Conservation (phyloP, 2,888 invertebrate genomes). For the Syrphus vitripennis region DNA sequence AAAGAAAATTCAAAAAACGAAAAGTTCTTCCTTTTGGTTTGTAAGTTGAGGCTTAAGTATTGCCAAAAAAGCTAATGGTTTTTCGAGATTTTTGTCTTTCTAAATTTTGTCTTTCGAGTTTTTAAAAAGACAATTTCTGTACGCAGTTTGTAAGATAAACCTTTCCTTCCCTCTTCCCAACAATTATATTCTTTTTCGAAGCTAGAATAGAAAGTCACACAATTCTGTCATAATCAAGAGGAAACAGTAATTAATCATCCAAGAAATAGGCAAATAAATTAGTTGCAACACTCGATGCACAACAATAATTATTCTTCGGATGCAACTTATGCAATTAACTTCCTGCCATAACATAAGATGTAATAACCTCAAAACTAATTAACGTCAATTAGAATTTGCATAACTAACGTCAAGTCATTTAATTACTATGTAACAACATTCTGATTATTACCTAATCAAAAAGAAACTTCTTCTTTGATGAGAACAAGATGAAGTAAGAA, state of each 20-base stretch:
- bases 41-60: no score
- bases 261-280: background rate
- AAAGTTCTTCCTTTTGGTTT: no score
- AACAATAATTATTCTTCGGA: background rate
- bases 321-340: background rate
- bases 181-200: background rate
- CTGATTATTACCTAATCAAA: constrained; percentile 49
- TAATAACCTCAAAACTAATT: constrained; percentile 44
- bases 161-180: background rate
- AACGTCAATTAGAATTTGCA: constrained; percentile 59
- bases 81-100: no score
- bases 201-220: constrained; percentile 21
- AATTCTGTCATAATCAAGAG: background rate
- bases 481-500: constrained; percentile 1
- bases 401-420: constrained; percentile 37
- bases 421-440: constrained; percentile 31
- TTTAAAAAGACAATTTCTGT: background rate
- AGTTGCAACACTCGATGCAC: background rate
- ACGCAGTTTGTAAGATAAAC: no score
- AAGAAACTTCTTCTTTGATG: background rate
- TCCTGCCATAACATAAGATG: background rate
- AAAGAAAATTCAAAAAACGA: no score
- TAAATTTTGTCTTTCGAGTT: no score
- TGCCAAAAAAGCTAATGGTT: no score
- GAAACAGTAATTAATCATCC: constrained; percentile 42